phyloP scores from a whole-genome alignment of 2,113 vertebrate species.

The Oncorhynchus tshawytscha region DNA sequence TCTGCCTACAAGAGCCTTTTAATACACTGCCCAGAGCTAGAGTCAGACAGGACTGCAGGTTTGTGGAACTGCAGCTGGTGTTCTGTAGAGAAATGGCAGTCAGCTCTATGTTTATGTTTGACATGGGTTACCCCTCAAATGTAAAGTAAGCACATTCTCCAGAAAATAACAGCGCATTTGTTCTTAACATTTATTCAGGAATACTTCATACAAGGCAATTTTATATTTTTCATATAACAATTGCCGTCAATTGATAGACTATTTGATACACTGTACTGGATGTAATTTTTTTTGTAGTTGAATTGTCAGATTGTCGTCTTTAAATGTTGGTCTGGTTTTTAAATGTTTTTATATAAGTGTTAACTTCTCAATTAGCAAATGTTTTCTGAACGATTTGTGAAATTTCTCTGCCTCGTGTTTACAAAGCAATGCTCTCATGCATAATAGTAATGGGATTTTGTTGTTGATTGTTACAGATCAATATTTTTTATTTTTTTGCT shows the following conservation, averaged over 20 bases:
- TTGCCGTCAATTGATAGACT: background rate
- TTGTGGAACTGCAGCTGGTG: slow-evolving; percentile 10
- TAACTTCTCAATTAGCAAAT: slow-evolving; percentile 4
- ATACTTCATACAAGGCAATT: slow-evolving; percentile 34
- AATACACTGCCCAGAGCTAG: too few relatives aligned
- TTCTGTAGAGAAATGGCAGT: slow-evolving; percentile 10
- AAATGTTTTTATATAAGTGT: slow-evolving; percentile 62
- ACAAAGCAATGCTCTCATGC: slow-evolving; percentile 22
- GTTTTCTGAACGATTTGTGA: slow-evolving; percentile 21
- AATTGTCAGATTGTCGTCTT: slow-evolving; percentile 20
- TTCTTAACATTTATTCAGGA: slow-evolving; percentile 51
- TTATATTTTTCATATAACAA: slow-evolving; percentile 4
- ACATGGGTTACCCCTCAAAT: slow-evolving; percentile 6
- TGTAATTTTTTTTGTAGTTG: background rate
- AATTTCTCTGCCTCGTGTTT: slow-evolving; percentile 27
- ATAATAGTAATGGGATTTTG: background rate
- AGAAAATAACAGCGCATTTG: background rate
- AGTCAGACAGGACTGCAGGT: slow-evolving; percentile 31
- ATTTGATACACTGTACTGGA: background rate
- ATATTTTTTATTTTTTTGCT: too few relatives aligned
- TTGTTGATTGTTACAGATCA: too few relatives aligned
- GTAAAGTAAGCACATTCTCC: slow-evolving; percentile 31
- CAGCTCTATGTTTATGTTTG: slow-evolving; percentile 11
- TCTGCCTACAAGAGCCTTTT: too few relatives aligned
- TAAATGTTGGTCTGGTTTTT: slow-evolving; percentile 31